Evolutionary conservation across 2,888 invertebrate genomes (phyloP), one percentile per base, ranked within the genome.

Genomic region (Acleris holmiana): DNA sequence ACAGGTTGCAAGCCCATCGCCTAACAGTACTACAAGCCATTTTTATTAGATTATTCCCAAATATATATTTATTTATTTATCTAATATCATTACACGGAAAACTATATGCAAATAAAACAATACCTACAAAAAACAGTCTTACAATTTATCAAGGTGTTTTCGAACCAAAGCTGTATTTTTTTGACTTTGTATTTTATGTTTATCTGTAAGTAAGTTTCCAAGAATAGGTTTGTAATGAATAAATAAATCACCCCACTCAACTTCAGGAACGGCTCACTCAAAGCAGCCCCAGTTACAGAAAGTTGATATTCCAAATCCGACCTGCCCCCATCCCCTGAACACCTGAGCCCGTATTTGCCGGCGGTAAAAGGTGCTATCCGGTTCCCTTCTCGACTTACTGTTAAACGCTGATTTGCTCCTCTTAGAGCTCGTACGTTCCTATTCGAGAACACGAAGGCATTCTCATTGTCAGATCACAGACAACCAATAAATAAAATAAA

Each of bases 281-380:
- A 29, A 48, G 46, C 47, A 56, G 25, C 19, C 47, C 13, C 47
- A 57, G 17, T 48, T 47, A 57, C 46, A 57, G 57, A 29, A 48
- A 47, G 35, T 35, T 40, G 57, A 48, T 48, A 48, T n/a, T n/a
- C 47, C 53, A 35, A 53, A 29, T 23, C 21, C 55, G n/a, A 46
- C 56, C 29, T 29, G 23, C 46, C 41, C 15, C 40, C 25, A 4
- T n/a, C n/a, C 48, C 48, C 17, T 19, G 2, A 57, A 25, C 63
- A 63, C 63, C 63, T 63, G 63, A 57, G 51, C 41, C 46, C 8
- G 17, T 63, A 56, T 63, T 63, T 63, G 46, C 50, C 57, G 18
- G 40, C 51, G 18, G 51, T 63, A 63, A 63, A 63, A 63, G 63
- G 50, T 56, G 51, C 44, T 63, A 57, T 63, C 63, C 49, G 49